phyloP scores from a whole-genome alignment of 2,113 vertebrate genomes.

The Otolemur garnettii region DNA sequence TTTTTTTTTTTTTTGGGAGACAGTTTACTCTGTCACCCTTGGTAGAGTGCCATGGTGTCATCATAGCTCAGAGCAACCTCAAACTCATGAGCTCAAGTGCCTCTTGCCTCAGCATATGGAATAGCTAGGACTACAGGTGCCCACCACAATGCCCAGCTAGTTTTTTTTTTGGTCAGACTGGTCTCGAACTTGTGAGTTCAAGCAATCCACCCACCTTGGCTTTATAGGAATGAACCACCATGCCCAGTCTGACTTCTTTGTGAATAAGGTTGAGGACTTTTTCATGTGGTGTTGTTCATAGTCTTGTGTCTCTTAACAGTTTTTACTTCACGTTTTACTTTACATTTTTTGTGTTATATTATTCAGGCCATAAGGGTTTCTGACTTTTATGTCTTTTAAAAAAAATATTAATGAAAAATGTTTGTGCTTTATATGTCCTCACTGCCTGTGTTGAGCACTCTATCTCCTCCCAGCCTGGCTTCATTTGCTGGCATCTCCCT shows the following conservation, averaged over 20 bases:
- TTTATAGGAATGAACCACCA: too few species aligned
- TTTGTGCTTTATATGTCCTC: not conserved
- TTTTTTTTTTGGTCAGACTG: not conserved
- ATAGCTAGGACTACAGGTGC: not conserved
- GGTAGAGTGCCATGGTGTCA: not conserved
- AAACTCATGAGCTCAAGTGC: too few species aligned
- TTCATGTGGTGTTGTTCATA: not conserved
- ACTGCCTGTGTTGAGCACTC: not conserved
- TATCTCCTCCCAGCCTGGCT: fast-evolving
- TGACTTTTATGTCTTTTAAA: not conserved
- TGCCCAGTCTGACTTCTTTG: not conserved
- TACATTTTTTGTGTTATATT: not conserved
- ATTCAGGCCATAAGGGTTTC: not conserved
- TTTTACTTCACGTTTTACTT: constrained; percentile 4
- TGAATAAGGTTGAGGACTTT: not conserved
- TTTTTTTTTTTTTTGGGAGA: not conserved
- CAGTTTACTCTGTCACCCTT: not conserved
- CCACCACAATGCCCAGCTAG: not conserved
- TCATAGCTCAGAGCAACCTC: not conserved
- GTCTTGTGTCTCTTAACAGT: not conserved
- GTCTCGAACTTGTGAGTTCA: too few species aligned
- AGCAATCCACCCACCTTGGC: too few species aligned
- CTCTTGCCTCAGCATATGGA: not conserved
- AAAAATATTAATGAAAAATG: not conserved
- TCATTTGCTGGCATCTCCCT: not conserved